A percentile compares a stretch with the other conserved stretches of the same genome.
Conservation (phyloP, 2,888 invertebrate species). For the Aporophyla nigra region DNA sequence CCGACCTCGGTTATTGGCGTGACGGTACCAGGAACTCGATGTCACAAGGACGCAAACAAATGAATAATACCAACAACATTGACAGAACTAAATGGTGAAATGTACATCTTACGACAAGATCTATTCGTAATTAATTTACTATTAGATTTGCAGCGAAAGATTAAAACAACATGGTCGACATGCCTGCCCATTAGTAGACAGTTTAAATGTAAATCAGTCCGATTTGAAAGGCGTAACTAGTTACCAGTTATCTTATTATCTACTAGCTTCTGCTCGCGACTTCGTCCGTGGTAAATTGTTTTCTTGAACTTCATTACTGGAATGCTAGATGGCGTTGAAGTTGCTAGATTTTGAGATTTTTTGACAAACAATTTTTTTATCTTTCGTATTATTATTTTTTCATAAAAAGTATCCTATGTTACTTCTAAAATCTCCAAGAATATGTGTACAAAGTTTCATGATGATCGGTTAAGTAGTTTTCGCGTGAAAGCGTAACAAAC, state of each 20-base stretch:
- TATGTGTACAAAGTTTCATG: no score
- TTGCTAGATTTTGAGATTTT: no score
- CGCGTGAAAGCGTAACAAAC: no score
- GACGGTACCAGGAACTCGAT: slow-evolving; percentile 42
- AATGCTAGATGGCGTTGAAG: no score
- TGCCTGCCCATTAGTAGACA: slow-evolving; percentile 39
- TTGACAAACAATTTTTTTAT: no score
- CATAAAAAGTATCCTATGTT: no score
- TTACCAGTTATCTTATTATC: neutral
- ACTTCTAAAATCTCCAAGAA: no score
- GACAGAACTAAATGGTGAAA: slow-evolving; percentile 43
- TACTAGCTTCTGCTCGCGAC: no score
- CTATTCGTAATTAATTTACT: slow-evolving; percentile 43
- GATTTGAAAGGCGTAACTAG: slow-evolving; percentile 38
- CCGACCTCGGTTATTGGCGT: slow-evolving; percentile 4
- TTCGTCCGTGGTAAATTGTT: no score
- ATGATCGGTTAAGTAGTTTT: no score
- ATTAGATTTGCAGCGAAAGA: slow-evolving; percentile 44
- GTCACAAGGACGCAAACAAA: slow-evolving; percentile 42
- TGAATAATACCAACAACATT: slow-evolving; percentile 15
- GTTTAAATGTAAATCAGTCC: slow-evolving; percentile 47
- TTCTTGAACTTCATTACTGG: no score
- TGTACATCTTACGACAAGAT: slow-evolving; percentile 35
- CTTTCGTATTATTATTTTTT: no score
- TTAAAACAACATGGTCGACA: slow-evolving; percentile 36